Percentiles rank a stretch among this genome's conserved stretches.
Evolutionary conservation across 2,797 vertebrate species (phyloP).

Genomic region (Schizopygopsis pylzovi): DNA sequence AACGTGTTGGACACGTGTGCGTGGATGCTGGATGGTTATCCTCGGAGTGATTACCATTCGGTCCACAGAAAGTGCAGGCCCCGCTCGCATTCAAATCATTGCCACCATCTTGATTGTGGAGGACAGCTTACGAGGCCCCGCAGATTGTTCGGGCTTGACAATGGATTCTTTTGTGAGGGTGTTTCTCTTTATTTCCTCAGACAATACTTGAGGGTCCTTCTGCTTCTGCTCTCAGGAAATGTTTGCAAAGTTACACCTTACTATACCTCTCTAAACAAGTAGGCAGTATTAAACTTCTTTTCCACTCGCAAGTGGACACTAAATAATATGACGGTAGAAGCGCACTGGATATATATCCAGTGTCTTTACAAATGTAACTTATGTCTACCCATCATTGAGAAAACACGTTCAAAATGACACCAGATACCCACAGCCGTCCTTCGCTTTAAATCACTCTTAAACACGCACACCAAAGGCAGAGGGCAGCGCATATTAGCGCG

Average conservation of each 20-base stretch:
- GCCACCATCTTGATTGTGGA: conserved; percentile 84
- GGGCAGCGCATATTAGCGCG: neutral
- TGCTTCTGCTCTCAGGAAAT: conserved; percentile 85
- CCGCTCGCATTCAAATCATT: conserved; percentile 89
- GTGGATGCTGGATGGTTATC: conserved; percentile 69
- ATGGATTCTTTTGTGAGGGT: conserved; percentile 86
- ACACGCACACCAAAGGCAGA: conserved; percentile 46
- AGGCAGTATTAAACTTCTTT: conserved; percentile 60
- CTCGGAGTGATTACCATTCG: conserved; percentile 84
- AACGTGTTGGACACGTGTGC: neutral
- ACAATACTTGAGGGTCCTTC: conserved; percentile 85
- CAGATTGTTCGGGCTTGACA: conserved; percentile 80
- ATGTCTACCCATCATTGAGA: neutral
- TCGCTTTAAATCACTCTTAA: conserved; percentile 44
- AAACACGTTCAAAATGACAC: neutral
- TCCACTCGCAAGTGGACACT: conserved; percentile 19
- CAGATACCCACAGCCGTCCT: neutral
- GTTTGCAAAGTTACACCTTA: conserved; percentile 94
- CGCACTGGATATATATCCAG: neutral
- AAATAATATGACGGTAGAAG: conserved; percentile 9
- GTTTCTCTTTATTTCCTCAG: conserved; percentile 85
- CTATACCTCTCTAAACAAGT: conserved; percentile 81
- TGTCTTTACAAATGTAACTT: neutral
- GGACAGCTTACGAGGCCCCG: conserved; percentile 89
- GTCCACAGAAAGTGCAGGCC: conserved; percentile 79